Conservation (phyloP, 2,113 vertebrate species). For the Mellivora capensis region DNA sequence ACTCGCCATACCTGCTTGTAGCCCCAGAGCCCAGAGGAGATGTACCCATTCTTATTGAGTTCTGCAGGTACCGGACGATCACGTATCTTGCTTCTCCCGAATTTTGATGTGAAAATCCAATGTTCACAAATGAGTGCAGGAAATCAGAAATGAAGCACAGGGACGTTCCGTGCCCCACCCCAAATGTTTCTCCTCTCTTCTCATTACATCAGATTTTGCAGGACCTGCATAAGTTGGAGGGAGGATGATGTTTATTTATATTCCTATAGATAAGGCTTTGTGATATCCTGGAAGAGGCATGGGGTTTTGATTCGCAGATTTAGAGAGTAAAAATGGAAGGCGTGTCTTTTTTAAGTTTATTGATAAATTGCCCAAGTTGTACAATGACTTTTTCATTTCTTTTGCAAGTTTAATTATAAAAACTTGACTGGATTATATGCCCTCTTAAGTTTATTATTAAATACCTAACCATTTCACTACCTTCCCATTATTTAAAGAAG, state of each 20-base stretch:
- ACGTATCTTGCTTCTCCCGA: not conserved
- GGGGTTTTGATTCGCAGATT: not conserved
- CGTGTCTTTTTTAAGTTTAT: not conserved
- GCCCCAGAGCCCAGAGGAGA: not conserved
- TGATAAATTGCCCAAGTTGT: not conserved
- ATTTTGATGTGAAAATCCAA: accelerated
- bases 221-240: not conserved
- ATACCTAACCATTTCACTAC: not conserved
- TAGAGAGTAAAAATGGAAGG: not conserved
- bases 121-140: not conserved
- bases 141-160: not conserved
- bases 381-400: not conserved
- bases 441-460: not conserved
- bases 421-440: not conserved
- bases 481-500: not conserved
- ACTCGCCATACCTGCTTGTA: accelerated
- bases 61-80: not conserved
- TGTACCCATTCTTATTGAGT: accelerated
- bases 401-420: not conserved
- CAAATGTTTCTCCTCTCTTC: not conserved
- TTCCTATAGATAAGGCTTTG: not conserved
- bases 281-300: not conserved
- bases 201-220: not conserved
- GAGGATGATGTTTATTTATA: not conserved
- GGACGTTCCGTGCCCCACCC: not conserved